A percentile compares a stretch with the other conserved stretches of the same genome.
phyloP scores from a whole-genome alignment of 2,888 invertebrate genomes.

The Leptopilina myrica region DNA sequence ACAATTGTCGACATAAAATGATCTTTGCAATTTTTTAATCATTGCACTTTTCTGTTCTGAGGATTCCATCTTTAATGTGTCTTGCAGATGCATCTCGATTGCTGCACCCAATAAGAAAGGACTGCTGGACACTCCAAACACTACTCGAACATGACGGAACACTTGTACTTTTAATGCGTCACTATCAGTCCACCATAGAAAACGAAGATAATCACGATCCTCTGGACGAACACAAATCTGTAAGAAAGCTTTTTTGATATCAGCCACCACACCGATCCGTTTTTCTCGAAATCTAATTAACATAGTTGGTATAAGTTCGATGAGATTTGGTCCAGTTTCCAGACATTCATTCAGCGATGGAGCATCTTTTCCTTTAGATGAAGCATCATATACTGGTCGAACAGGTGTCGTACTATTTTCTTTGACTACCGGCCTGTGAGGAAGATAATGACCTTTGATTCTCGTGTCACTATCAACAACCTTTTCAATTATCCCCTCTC shows the following conservation, averaged over 20 bases:
- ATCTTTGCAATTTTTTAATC: constrained; percentile 50
- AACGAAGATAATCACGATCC: constrained; percentile 55
- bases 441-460: constrained; percentile 41
- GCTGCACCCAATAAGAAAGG: constrained; percentile 59
- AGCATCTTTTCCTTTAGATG: constrained; percentile 53
- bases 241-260: constrained; percentile 54
- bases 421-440: constrained; percentile 54
- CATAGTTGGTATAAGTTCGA: constrained; percentile 52
- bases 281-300: constrained; percentile 51
- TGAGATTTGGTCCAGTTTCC: constrained; percentile 56
- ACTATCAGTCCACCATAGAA: constrained; percentile 57
- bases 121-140: constrained; percentile 58
- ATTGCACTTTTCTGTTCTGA: constrained; percentile 9
- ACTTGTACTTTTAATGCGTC: constrained; percentile 30
- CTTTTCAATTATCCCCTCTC: constrained; percentile 60
- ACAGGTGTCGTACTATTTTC: constrained; percentile 53
- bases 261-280: constrained; percentile 49
- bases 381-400: constrained; percentile 61
- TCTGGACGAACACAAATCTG: constrained; percentile 49
- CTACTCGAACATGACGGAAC: constrained; percentile 55
- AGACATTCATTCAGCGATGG: constrained; percentile 60
- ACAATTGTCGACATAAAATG: constrained; percentile 59
- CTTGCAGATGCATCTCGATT: constrained; percentile 53
- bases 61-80: not conserved
- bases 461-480: constrained; percentile 44